Conservation (phyloP, 2,113 vertebrate genomes). For the Leptosomus discolor region DNA sequence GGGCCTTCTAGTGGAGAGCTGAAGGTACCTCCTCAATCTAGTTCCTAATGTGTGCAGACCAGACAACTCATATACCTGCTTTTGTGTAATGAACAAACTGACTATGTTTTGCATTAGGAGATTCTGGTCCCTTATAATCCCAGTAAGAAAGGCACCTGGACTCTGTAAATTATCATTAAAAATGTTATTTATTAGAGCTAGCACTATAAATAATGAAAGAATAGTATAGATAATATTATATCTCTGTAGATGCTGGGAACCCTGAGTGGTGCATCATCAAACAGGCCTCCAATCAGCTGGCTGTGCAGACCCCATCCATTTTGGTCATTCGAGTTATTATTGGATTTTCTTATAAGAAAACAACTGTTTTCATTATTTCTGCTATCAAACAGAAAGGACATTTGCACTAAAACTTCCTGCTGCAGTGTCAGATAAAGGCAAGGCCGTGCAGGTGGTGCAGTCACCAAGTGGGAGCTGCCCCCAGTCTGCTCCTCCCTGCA, state of each 20-base stretch:
- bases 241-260: not conserved
- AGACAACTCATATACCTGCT: not conserved
- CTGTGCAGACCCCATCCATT: not conserved
- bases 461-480: not conserved
- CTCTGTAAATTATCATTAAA: not conserved
- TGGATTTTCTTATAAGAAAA: not conserved
- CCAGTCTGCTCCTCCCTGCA: not conserved
- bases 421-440: not conserved
- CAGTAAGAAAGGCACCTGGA: not conserved
- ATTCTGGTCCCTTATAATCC: not conserved
- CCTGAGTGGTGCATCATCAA: fast-evolving
- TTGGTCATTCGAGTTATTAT: not conserved
- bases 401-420: not conserved
- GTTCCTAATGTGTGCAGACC: not conserved
- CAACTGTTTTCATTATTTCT: not conserved
- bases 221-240: not conserved
- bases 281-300: not conserved
- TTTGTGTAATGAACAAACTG: not conserved
- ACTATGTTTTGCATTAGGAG: not conserved
- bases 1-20: not conserved
- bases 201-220: not conserved
- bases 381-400: not conserved
- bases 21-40: not conserved
- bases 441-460: not conserved
- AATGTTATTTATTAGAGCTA: not conserved